These are phyloP conservation scores for Sarcophaga subvicina DNA, from an alignment of 2,888 invertebrate species.

Conservation along the genomic window DNA sequence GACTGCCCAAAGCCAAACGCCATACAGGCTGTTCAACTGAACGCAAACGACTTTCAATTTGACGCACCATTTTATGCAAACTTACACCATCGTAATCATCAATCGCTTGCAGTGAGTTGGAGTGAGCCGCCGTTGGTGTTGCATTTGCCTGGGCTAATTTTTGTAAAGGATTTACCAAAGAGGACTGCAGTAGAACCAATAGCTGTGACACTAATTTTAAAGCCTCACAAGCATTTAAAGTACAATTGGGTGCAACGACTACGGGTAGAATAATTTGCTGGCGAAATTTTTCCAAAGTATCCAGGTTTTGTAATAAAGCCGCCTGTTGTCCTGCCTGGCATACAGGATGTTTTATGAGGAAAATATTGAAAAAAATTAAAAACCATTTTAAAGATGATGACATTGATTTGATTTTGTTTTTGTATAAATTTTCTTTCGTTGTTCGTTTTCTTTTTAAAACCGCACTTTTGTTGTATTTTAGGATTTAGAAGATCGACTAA, in stretches of 20 bases:
- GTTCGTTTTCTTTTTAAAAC: background rate
- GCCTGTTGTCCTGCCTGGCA: slow-evolving; percentile 36
- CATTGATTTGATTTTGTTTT: slow-evolving; percentile 19
- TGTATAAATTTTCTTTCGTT: background rate
- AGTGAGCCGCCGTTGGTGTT: background rate
- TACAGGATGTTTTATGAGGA: background rate
- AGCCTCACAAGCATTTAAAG: slow-evolving; percentile 82
- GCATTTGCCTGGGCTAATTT: slow-evolving; percentile 11
- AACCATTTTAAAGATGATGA: slow-evolving; percentile 5
- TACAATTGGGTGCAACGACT: slow-evolving; percentile 77
- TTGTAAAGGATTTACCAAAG: slow-evolving; percentile 29
- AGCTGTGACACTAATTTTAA: slow-evolving; percentile 80
- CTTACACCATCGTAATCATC: slow-evolving; percentile 71
- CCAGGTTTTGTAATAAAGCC: slow-evolving; percentile 31
- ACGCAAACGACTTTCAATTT: slow-evolving; percentile 84
- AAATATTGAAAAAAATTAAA: background rate
- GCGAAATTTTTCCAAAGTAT: slow-evolving; percentile 76
- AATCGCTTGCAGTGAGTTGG: background rate
- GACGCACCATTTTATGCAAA: slow-evolving; percentile 79
- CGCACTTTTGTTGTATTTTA: background rate
- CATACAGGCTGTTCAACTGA: slow-evolving; percentile 87
- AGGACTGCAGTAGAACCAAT: slow-evolving; percentile 72
- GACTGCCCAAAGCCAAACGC: slow-evolving; percentile 83
- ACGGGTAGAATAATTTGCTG: slow-evolving; percentile 75
- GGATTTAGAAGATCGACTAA: slow-evolving; percentile 47